phyloP scores from a whole-genome alignment of 2,888 invertebrate species.

The Nebria brevicollis region DNA sequence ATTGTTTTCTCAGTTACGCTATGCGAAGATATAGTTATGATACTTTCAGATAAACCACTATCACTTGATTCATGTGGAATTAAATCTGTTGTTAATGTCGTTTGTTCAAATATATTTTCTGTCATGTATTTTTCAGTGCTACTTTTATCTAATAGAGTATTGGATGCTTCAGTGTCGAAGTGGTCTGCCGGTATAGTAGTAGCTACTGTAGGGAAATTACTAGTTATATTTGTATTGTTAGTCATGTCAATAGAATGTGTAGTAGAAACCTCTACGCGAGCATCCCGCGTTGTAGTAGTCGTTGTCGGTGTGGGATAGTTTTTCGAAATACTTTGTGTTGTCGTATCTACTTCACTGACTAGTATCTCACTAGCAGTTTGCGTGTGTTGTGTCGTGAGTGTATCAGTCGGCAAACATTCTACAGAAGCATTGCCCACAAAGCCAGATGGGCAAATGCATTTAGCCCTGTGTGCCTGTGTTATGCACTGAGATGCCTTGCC shows the following conservation, averaged over 20 bases:
- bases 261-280: slow-evolving; percentile 35
- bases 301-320: slow-evolving; percentile 40
- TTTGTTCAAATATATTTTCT: not conserved
- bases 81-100: not conserved
- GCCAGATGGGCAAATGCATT: slow-evolving; percentile 63
- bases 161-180: not conserved
- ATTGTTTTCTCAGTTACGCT: not conserved
- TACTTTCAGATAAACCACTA: not conserved
- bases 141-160: not conserved
- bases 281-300: slow-evolving; percentile 35
- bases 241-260: slow-evolving; percentile 26
- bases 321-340: slow-evolving; percentile 37
- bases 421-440: slow-evolving; percentile 67
- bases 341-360: slow-evolving; percentile 15
- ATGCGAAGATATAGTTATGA: not conserved
- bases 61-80: not conserved
- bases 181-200: slow-evolving; percentile 6
- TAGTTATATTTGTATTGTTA: slow-evolving; percentile 31
- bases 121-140: not conserved
- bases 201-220: slow-evolving; percentile 32
- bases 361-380: slow-evolving; percentile 33
- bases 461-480: slow-evolving; percentile 64
- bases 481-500: slow-evolving; percentile 65
- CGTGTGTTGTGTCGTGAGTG: slow-evolving; percentile 29
- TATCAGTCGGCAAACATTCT: slow-evolving; percentile 59